Percentiles rank a stretch among this genome's conserved stretches.
These are phyloP conservation scores for Rhagoletis pomonella DNA, from an alignment of 1,140 invertebrate species.

Conservation along the genomic window DNA sequence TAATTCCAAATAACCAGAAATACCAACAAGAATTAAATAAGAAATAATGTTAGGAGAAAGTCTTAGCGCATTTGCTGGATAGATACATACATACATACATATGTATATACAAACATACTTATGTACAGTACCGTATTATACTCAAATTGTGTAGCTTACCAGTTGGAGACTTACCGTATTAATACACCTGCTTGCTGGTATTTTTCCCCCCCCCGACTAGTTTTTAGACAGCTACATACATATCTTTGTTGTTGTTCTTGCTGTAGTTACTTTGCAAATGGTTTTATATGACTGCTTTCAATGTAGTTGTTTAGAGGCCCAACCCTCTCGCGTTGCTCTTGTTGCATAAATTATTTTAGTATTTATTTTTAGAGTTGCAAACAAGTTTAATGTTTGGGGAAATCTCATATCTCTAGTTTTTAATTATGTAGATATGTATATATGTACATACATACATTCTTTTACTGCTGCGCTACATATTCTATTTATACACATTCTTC, in stretches of 20 bases:
- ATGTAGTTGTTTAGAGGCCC: not conserved
- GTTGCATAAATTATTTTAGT: conserved; percentile 20
- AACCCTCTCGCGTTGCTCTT: not conserved
- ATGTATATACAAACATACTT: not conserved
- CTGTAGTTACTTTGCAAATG: conserved; percentile 2
- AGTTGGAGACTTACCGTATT: not conserved
- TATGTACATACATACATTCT: not conserved
- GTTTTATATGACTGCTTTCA: not conserved
- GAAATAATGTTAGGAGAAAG: no score
- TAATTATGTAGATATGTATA: not conserved
- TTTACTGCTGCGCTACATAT: not conserved
- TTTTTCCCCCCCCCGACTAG: not conserved
- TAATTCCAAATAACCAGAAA: no score
- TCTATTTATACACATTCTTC: conserved; percentile 23
- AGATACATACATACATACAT: no score
- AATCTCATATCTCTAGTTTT: not conserved
- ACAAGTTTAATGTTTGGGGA: not conserved
- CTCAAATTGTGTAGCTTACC: not conserved
- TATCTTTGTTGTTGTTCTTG: not conserved
- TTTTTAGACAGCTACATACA: not conserved
- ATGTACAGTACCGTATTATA: no score
- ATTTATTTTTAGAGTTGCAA: conserved; percentile 35
- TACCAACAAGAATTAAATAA: no score
- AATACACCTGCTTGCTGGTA: conserved; percentile 12
- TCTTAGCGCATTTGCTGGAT: no score